Evolutionary conservation across 2,797 vertebrate species (phyloP), one percentile per base, ranked within the genome.

Genomic region (Catostomus latipinnis): DNA sequence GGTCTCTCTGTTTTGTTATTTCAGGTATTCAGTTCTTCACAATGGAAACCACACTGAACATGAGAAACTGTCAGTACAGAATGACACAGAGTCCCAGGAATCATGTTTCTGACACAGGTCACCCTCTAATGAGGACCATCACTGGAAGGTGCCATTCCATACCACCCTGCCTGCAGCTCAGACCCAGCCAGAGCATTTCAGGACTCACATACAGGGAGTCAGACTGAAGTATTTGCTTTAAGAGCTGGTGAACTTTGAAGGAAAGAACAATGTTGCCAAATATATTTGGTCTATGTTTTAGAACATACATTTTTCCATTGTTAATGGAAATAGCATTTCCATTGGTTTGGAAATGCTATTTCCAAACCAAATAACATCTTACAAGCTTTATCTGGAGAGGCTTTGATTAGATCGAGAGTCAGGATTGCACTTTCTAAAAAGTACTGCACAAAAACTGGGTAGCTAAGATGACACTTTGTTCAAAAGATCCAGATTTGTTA

Each of bases 21-120:
- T 60, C 87, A 99, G 97, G 91, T 99, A 98, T 89, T 94, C 93
- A 63, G 95, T 96, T 87, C 92, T 98, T 80, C 93, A 92, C 87
- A 96, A 97, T 0, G 94, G 96, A 79, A 95, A 92, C 89, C 95
- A 95, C 84, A 88, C 89, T 81, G 94, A 96, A 81, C 94, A 93
- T 3, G 94, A 97, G 90, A 96, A 95, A 84, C 92, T 94, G 88
- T 92, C 93, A 79, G 93, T 96, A 84, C 95, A 95, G 84, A 90
- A 91, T 53, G 94, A 95, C 82, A 94, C 92, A 49, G 96, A 96
- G 87, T 97, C 95, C 79, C 93, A 94, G 11, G 96, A 98, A 90
- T 97, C 96, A 78, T 97, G 96, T 88, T 97, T 98, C 92, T 97
- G 95, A 95, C 88, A 62, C 46, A 65, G 65, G n/a, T 54, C 13